phyloP scores from a whole-genome alignment of 92 coral and sea anemone genomes.

The Parazoanthus darwini region DNA sequence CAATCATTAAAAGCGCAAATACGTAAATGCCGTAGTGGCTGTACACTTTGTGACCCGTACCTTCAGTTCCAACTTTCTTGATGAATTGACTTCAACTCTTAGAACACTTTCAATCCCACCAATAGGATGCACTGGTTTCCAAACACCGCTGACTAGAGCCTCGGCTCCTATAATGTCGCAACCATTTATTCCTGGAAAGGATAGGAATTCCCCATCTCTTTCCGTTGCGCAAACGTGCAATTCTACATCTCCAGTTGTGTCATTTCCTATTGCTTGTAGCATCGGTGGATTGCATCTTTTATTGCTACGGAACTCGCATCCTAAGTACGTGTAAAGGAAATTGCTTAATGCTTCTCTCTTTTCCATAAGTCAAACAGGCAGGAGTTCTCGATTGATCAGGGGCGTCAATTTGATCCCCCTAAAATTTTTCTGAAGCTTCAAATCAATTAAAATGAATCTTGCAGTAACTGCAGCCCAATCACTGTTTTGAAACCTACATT shows the following conservation, averaged over 20 bases:
- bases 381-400: no score
- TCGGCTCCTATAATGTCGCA: constrained; percentile 7
- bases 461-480: no score
- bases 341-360: background rate
- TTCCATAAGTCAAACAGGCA: no score
- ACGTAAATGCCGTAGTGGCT: background rate
- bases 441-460: no score
- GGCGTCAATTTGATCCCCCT: no score
- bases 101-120: constrained; percentile 11
- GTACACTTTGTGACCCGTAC: background rate
- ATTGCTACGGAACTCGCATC: constrained; percentile 20
- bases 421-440: no score
- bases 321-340: background rate
- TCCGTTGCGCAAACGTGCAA: constrained; percentile 12
- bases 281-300: background rate
- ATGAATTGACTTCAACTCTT: background rate
- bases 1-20: background rate
- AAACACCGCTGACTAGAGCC: background rate
- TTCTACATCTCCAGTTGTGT: background rate
- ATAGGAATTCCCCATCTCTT: background rate
- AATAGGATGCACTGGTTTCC: constrained; percentile 1
- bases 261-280: background rate
- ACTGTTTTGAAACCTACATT: no score
- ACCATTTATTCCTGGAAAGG: background rate
- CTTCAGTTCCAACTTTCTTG: background rate